Evolutionary conservation across 2,888 invertebrate genomes (phyloP), one percentile per base, ranked within the genome.

Genomic region (Drosophila prolongata): DNA sequence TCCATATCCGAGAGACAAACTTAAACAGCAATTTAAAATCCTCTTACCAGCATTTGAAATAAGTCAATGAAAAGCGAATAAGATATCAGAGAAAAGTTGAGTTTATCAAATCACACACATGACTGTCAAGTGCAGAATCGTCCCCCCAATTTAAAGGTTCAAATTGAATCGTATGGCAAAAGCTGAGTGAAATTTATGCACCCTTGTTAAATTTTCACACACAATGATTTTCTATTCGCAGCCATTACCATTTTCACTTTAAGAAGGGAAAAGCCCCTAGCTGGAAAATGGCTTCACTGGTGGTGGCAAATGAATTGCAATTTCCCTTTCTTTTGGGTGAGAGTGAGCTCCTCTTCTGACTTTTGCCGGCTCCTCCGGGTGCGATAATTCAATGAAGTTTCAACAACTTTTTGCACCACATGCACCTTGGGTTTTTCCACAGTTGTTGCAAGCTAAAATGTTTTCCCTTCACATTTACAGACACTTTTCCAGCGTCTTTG

Each of bases 371-470:
- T 72, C 67, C 67, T 68, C 38, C 6, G 78, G 61, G 77, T 58
- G 69, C 40, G 46, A 70, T 65, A 67, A 80, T 72, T 76, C 76
- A 76, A 83, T 75, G 76, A 79, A 77, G 80, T 83, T 86, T 80
- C 44, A 69, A 49, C 73, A 82, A 75, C 61, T 77, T 77, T 78
- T 71, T 56, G 71, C 58, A 55, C 43, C 56, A 46, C 52, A 49
- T 70, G 71, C 56, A 71, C 47, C 44, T 40, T 30, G 8, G n/a
- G 35, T 14, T 34, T 52, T 52, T n/a, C 44, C 16, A 11, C 65
- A 55, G 50, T 47, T 72, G 50, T 53, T 55, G 70, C 57, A 49
- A 35, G 11, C 30, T 19, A 19, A 30, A 27, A 57, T 54, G 55
- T 42, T 58, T 58, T 43, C 42, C 40, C 43, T 43, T 44, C 24